A percentile compares a stretch with the other conserved stretches of the same genome.
Conservation (phyloP, 2,113 vertebrate species). For the Xenopus laevis region DNA sequence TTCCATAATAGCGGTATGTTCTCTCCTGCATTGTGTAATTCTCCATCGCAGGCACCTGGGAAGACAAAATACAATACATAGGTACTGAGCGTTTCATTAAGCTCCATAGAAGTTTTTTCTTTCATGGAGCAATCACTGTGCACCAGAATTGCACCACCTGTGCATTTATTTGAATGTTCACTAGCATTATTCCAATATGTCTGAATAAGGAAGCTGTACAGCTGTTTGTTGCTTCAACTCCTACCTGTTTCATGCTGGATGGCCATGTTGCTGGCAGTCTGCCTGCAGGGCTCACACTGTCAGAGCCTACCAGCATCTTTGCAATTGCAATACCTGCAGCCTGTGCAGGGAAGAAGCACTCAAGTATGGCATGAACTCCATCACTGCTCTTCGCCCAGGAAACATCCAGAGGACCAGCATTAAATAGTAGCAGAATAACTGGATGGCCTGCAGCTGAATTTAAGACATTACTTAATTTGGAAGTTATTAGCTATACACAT, state of each 20-base stretch:
- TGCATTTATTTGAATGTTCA: background rate
- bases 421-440: constrained; percentile 58
- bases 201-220: too few relatives aligned
- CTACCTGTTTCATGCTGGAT: constrained; percentile 55
- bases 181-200: too few relatives aligned
- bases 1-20: constrained; percentile 60
- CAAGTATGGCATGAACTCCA: constrained; percentile 53
- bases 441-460: constrained; percentile 47
- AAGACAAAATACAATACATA: background rate
- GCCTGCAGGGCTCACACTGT: constrained; percentile 42
- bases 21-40: constrained; percentile 63
- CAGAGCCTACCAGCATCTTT: constrained; percentile 48
- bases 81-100: too few relatives aligned
- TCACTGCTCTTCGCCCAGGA: constrained; percentile 51
- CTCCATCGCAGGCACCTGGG: constrained; percentile 52
- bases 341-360: constrained; percentile 60
- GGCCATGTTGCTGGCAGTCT: constrained; percentile 59
- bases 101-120: too few relatives aligned
- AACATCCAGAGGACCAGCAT: constrained; percentile 57
- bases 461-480: too few relatives aligned
- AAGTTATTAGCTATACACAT: too few relatives aligned
- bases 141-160: background rate
- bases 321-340: constrained; percentile 52
- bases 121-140: background rate
- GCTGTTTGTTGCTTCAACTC: background rate